phyloP scores from a whole-genome alignment of 1,140 invertebrate species.

The Drosophila dunni region DNA sequence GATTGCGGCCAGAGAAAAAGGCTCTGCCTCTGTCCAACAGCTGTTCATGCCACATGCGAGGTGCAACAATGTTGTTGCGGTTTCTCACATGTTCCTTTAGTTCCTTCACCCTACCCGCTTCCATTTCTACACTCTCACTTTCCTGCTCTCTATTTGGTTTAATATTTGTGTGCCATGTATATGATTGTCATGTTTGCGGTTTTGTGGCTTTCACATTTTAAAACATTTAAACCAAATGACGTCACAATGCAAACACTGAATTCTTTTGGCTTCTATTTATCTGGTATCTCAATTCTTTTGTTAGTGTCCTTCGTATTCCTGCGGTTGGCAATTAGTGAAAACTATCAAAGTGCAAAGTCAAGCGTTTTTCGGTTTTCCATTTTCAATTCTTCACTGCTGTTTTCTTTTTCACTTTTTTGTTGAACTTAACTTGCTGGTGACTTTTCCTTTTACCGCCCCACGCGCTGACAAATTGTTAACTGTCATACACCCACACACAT shows the following conservation, averaged over 20 bases:
- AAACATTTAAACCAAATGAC: conserved; percentile 19
- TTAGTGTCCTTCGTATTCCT: neutral
- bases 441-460: neutral
- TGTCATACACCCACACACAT: neutral
- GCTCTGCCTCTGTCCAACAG: conserved; percentile 40
- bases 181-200: conserved; percentile 75
- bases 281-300: neutral
- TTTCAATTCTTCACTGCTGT: neutral
- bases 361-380: conserved; percentile 9
- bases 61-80: conserved; percentile 43
- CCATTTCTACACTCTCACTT: neutral
- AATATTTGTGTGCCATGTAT: conserved; percentile 46
- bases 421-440: conserved; percentile 8
- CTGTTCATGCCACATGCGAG: conserved; percentile 46
- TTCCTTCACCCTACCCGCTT: neutral
- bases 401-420: neutral
- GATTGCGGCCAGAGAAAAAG: conserved; percentile 49
- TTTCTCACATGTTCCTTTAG: conserved; percentile 1
- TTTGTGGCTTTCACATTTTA: conserved; percentile 47
- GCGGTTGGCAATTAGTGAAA: conserved; percentile 32
- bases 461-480: conserved; percentile 40
- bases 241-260: conserved; percentile 7
- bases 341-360: conserved; percentile 8
- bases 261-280: neutral
- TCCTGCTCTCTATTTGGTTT: conserved; percentile 8